These are phyloP conservation scores for Heliconius sara DNA, from an alignment of 2,888 invertebrate species.

Conservation along the genomic window DNA sequence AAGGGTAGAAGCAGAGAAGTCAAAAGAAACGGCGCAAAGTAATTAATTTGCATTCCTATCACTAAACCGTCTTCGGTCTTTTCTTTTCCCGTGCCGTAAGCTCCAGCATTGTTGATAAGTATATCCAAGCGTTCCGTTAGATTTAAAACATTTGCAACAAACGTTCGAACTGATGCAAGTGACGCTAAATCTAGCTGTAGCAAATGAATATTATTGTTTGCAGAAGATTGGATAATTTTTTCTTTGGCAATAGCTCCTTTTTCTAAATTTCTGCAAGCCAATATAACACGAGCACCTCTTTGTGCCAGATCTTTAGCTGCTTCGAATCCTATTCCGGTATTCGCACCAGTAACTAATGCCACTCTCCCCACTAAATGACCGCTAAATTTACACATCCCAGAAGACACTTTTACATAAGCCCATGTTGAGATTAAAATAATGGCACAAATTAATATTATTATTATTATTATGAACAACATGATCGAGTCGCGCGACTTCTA, in stretches of 20 bases:
- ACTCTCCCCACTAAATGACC: conserved; percentile 86
- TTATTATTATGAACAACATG: conserved; percentile 26
- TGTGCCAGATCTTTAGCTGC: conserved; percentile 87
- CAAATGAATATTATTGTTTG: conserved; percentile 58
- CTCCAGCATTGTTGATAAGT: conserved; percentile 85
- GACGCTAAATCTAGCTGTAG: conserved; percentile 77
- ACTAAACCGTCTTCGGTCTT: conserved; percentile 85
- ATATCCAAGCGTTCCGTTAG: conserved; percentile 79
- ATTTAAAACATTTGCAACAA: conserved; percentile 81
- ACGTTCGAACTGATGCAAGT: conserved; percentile 80
- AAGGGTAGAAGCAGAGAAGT: conserved; percentile 83
- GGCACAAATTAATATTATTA: conserved; percentile 29
- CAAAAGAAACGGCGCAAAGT: conserved; percentile 87
- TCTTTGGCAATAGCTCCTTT: conserved; percentile 82
- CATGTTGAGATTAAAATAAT: conserved; percentile 30
- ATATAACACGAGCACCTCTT: conserved; percentile 88
- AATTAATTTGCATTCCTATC: conserved; percentile 81
- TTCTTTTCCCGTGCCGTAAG: conserved; percentile 61
- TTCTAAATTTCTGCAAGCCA: conserved; percentile 90
- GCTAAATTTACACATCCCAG: conserved; percentile 48
- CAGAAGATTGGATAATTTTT: conserved; percentile 52
- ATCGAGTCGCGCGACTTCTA: not conserved
- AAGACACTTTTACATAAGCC: conserved; percentile 40
- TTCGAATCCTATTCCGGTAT: conserved; percentile 90
- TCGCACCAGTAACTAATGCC: conserved; percentile 92